Evolutionary conservation across 2,113 vertebrate species (phyloP), one percentile per base, ranked within the genome.

Genomic region (Halcyon senegalensis): DNA sequence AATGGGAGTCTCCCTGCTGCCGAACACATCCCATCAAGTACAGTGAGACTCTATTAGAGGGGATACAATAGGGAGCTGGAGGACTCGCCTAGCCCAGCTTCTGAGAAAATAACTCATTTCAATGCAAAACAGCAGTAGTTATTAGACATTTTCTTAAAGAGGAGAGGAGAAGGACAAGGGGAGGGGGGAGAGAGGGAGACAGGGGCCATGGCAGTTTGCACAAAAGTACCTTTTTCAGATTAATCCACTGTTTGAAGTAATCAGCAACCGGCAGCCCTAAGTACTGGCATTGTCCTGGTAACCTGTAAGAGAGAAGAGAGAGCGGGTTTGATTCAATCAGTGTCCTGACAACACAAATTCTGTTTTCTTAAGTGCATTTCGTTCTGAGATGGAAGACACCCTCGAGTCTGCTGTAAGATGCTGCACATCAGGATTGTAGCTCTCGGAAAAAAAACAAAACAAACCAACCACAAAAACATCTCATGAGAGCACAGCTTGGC

Each of bases 211-310:
- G 73, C 64, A 83, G 89, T 93, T 96, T 90, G 51, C 94, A 97
- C 77, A 87, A 94, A 96, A 97, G 97, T 98, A 98, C 98, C 98
- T 98, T 98, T 98, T 98, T 98, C 97, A 99, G 98, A 98, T 98
- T 98, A 98, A 99, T 98, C 98, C 98, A 98, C 96, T 98, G 98
- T 98, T 98, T 98, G 98, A 98, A 98, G 98, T 98, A 98, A 98
- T 98, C 98, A 93, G 98, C 98, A 96, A 98, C 98, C 58, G 98
- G 98, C 97, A 99, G 98, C 90, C 98, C 98, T 98, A 98, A 98
- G 95, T 98, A 98, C 95, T 98, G 98, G 98, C 98, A 98, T 97
- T 98, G 98, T 97, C 98, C 98, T 87, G 98, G 98, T 97, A 99
- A 98, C 98, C 98, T 98, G 97, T 87, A 95, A 98, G 94, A 98